Conservation (phyloP, 2,113 vertebrate genomes). For the Phylloscopus whistleri region DNA sequence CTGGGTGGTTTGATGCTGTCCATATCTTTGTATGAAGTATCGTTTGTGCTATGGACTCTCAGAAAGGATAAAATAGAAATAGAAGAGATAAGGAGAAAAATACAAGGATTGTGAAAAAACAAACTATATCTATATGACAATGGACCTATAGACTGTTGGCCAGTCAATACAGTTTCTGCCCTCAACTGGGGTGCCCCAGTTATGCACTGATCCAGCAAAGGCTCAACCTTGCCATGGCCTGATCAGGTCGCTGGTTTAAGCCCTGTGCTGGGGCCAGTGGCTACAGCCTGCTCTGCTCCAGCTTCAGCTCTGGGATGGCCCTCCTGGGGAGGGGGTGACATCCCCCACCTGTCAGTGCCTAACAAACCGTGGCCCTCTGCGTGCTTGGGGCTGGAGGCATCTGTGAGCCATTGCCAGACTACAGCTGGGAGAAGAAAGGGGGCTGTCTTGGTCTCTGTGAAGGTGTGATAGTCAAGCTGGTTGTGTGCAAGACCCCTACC, state of each 20-base stretch:
- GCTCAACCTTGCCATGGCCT: fast-evolving
- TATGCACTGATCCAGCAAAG: no score
- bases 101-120: neutral
- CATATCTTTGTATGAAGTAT: neutral
- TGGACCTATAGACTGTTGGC: neutral
- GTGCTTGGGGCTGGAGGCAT: fast-evolving
- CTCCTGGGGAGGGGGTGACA: neutral
- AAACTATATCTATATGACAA: neutral
- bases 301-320: neutral
- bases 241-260: fast-evolving
- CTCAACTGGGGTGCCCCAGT: fast-evolving
- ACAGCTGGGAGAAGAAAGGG: neutral
- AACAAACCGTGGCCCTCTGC: neutral
- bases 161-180: neutral
- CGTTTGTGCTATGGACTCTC: neutral
- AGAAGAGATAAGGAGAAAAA: neutral
- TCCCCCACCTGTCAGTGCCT: neutral
- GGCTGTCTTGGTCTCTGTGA: neutral
- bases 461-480: neutral
- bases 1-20: neutral
- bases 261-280: neutral
- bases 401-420: neutral
- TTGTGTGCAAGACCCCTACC: neutral
- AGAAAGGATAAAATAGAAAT: neutral
- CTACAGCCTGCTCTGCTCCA: neutral